A percentile compares a stretch with the other conserved stretches of the same genome.
These are phyloP conservation scores for Chloromyia formosa DNA, from an alignment of 2,888 invertebrate species.

Conservation along the genomic window DNA sequence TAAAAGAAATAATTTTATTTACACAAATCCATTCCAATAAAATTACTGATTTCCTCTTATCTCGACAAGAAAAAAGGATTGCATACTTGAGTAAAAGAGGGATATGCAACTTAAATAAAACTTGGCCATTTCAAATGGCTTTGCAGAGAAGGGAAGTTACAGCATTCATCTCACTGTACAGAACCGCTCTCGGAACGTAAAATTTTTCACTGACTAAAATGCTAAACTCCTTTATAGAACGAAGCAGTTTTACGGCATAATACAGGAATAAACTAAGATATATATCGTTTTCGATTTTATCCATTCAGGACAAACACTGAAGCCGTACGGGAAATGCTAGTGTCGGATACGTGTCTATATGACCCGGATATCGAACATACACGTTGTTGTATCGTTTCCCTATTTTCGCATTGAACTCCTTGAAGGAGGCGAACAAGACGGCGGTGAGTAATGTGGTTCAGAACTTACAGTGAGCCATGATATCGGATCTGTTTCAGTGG, in stretches of 20 bases:
- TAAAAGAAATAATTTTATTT: not conserved
- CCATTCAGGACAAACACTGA: conserved; percentile 20
- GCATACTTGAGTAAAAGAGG: not conserved
- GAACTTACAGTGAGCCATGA: not conserved
- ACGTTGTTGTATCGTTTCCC: not conserved
- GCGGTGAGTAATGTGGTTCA: not conserved
- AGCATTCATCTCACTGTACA: not conserved
- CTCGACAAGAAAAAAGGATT: not conserved
- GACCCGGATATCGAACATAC: conserved; percentile 4
- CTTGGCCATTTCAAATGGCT: not conserved
- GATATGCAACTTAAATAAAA: conserved; percentile 2
- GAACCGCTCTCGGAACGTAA: not conserved
- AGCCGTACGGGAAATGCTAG: not conserved
- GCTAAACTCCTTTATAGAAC: conserved; percentile 32
- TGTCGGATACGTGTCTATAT: conserved; percentile 5
- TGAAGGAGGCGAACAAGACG: not conserved
- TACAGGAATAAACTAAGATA: conserved; percentile 35
- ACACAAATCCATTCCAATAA: not conserved
- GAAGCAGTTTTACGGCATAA: conserved; percentile 26
- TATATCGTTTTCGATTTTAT: conserved; percentile 33
- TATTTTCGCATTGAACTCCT: not conserved
- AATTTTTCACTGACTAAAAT: conserved; percentile 18
- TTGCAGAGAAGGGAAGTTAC: not conserved
- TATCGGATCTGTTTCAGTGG: not conserved
- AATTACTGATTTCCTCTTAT: conserved; percentile 5